Conservation (phyloP, 2,113 vertebrate species). For the Clarias gariepinus region DNA sequence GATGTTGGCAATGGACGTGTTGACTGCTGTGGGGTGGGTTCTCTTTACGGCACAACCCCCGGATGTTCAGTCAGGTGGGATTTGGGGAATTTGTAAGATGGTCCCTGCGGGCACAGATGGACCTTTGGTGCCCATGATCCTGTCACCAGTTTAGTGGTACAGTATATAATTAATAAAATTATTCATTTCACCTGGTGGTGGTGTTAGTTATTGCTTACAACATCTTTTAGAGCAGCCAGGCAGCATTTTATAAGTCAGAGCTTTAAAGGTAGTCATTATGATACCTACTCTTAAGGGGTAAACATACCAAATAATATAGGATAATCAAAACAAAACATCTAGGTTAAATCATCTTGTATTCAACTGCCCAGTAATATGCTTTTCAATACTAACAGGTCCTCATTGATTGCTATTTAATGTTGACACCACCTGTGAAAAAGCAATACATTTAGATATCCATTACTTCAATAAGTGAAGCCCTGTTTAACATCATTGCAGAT, state of each 20-base stretch:
- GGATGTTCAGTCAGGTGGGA: no score
- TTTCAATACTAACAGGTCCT: neutral
- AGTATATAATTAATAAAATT: no score
- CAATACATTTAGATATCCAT: no score
- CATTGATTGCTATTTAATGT: neutral
- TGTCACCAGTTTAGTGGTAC: no score
- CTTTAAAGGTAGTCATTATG: neutral
- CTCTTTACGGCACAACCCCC: no score
- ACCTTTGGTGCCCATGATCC: no score
- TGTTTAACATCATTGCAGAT: neutral
- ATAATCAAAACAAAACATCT: neutral
- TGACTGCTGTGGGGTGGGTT: no score
- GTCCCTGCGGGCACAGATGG: no score
- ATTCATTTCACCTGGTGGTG: no score
- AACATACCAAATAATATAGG: neutral
- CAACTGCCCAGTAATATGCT: neutral
- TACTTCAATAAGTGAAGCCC: neutral
- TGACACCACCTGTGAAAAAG: neutral
- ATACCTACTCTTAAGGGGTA: neutral
- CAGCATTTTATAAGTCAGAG: neutral
- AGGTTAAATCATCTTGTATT: neutral
- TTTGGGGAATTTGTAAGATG: no score
- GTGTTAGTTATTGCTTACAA: neutral
- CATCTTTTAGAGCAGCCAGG: neutral
- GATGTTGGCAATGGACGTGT: no score